Evolutionary conservation across 2,113 vertebrate genomes (phyloP), one percentile per base, ranked within the genome.

Genomic region (Zosterops japonicus): DNA sequence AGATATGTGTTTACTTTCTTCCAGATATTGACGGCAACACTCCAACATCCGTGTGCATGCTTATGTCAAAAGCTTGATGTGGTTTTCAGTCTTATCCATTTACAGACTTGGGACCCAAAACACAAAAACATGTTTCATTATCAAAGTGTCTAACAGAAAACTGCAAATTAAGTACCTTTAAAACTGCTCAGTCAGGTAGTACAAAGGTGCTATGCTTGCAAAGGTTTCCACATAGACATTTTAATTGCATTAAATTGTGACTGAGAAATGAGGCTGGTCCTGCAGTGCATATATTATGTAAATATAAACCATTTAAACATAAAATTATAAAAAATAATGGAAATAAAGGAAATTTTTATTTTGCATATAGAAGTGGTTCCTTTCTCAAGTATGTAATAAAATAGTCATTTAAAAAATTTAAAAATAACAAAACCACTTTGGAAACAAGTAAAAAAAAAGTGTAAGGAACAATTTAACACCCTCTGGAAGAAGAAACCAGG

Each of bases 181-280:
- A 97, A 98, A 98, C 90, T 94, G 97, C 97, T 95, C 97, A 70
- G 96, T 98, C 98, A 98, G 97, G 94, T 97, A 98, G 74, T 97
- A 93, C 56, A 96, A 97, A 98, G 98, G 88, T 98, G 98, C 97
- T 97, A 97, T 42, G 97, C 96, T 98, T 97, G 97, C 98, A 98
- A 96, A 98, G 95, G 86, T 97, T 97, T 97, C 70, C 74, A 96
- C 81, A 97, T 44, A 95, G 95, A 94, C 94, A 93, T 98, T 97
- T 98, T 98, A 98, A 98, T 98, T 98, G 82, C 97, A 98, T 98
- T 98, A 98, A 97, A 94, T 97, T 97, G 95, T 95, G 97, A 97
- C 97, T 98, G 97, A 97, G 97, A 98, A 98, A 98, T 97, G 96
- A 98, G 96, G 78, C 85, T 96, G 88, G 87, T 95, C 94, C 97